Evolutionary conservation across 2,888 invertebrate genomes (phyloP).

Genomic region (Agapetus fuscipes): DNA sequence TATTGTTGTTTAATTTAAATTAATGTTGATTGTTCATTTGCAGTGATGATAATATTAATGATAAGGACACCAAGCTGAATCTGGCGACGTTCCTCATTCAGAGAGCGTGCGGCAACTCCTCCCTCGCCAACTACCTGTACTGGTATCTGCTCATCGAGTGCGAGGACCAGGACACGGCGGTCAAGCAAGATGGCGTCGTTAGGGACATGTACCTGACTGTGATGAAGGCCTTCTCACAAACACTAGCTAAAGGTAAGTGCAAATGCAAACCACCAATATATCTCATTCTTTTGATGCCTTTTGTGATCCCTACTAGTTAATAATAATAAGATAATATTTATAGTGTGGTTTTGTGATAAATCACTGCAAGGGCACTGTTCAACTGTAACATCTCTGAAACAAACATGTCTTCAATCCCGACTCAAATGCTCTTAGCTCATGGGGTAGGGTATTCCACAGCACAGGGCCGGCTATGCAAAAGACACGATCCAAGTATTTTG

Average conservation of each 20-base stretch:
- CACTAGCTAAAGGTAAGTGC: constrained; percentile 50
- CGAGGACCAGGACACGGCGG: constrained; percentile 69
- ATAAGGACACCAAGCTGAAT: constrained; percentile 47
- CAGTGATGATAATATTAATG: constrained; percentile 30
- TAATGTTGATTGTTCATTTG: no score
- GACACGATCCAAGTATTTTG: no score
- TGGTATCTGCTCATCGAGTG: constrained; percentile 95
- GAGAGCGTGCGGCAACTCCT: constrained; percentile 80
- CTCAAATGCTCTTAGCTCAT: no score
- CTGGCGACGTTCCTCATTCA: constrained; percentile 85
- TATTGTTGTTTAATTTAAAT: no score
- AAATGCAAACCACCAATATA: not conserved
- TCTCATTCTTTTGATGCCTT: not conserved
- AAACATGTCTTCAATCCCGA: no score
- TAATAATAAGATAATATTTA: no score
- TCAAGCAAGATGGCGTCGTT: constrained; percentile 62
- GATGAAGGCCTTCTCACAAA: constrained; percentile 74
- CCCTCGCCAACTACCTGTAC: constrained; percentile 92
- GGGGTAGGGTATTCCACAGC: no score
- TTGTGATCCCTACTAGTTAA: not conserved
- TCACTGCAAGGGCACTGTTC: no score
- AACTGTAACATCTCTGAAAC: no score
- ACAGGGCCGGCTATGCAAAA: no score
- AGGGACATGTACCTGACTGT: constrained; percentile 84
- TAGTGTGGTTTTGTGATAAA: no score